phyloP scores from a whole-genome alignment of 2,113 vertebrate genomes.

The Erpornis zantholeuca region DNA sequence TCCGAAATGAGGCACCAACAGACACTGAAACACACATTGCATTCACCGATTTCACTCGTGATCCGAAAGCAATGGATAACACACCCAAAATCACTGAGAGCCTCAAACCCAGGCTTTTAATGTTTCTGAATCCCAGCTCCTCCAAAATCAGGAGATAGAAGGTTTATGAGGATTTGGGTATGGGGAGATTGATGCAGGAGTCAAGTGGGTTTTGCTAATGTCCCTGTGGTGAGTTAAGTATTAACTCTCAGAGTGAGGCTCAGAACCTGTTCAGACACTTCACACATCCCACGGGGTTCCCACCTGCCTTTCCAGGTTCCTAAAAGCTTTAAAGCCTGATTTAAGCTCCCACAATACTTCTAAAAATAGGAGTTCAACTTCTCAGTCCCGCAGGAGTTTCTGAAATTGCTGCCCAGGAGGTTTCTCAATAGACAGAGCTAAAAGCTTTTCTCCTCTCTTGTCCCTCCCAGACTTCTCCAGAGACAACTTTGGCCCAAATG shows the following conservation, averaged over 20 bases:
- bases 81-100: neutral
- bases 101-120: neutral
- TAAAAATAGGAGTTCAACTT: constrained; percentile 26
- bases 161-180: neutral
- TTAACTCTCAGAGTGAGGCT: neutral
- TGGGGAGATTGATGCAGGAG: neutral
- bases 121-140: neutral
- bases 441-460: constrained; percentile 20
- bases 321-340: constrained; percentile 34
- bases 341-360: neutral
- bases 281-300: neutral
- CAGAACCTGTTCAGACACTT: constrained; percentile 15
- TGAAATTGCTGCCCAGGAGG: constrained; percentile 21
- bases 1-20: neutral
- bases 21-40: neutral
- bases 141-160: neutral
- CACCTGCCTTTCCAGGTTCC: constrained; percentile 11
- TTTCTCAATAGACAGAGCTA: constrained; percentile 7
- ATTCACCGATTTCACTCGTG: neutral
- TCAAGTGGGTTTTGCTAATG: neutral
- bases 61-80: neutral
- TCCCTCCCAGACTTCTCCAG: constrained; percentile 14
- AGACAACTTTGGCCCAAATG: neutral
- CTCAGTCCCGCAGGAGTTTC: neutral
- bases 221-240: neutral